Base-by-base conservation (phyloP, 2,797 vertebrate species). In the Protosalanx chinensis region DNA sequence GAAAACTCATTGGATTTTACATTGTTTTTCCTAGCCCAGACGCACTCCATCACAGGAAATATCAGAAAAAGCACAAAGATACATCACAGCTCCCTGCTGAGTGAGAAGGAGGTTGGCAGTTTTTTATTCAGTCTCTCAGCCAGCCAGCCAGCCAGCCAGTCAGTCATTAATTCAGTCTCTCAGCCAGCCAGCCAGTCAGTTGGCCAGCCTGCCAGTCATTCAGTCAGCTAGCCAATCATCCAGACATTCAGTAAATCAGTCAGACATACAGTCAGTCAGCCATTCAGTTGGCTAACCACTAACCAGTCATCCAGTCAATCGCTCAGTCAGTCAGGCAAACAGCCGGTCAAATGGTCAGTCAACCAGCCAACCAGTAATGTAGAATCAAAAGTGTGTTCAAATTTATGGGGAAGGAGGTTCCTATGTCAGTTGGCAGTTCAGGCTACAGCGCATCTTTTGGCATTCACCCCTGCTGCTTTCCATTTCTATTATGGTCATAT, bases 401-500 rank as follows among this genome's bases (percentile, higher is more conserved):
- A 23, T 65, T 58, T 49, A 63, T 71, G 65, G 2, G 71, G 64
- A 68, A 70, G 60, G 68, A 64, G 64, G 51, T 20, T 77, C 70
- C 78, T 60, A 78, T 81, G 71, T 62, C 86, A 82, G 79, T 79
- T 75, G 68, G 82, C 86, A 86, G 84, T 86, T 85, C 72, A 84
- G 56, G 56, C 75, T 78, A 59, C 62, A 56, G 73, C 79, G 57
- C 62, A 56, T 81, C 72, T 78, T 78, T 72, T 77, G 80, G 80
- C 62, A 33, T 72, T 76, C 74, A 79, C 77, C 79, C 74, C 80
- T 84, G 82, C 82, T 74, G 65, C 70, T 83, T 56, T 84, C 82
- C 75, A 75, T 86, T 83, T 82, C 70, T 75, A 85, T 85, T 83
- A 77, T 76, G 81, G 82, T 86, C 82, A 77, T 83, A 79, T 84